Percentiles rank a stretch among this genome's conserved stretches.
Conservation (phyloP, 1,140 invertebrate species). For the Plectus sambesii region DNA sequence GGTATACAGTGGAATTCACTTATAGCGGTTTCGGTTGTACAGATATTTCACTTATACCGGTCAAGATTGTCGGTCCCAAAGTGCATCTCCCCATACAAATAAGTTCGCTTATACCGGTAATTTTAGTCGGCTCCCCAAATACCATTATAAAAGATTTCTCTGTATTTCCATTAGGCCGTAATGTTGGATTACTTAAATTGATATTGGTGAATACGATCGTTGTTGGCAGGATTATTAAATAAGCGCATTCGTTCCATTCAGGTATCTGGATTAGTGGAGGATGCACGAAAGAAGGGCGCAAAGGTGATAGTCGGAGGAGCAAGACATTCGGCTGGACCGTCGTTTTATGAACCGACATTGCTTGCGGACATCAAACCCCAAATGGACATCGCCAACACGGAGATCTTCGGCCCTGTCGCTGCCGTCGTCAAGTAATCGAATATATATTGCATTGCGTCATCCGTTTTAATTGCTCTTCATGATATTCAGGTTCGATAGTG, state of each 20-base stretch:
- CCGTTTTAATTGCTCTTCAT: slow-evolving; percentile 1
- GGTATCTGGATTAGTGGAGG: slow-evolving; percentile 64
- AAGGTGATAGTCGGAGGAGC: slow-evolving; percentile 70
- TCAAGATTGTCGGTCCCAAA: no score
- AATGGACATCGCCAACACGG: slow-evolving; percentile 72
- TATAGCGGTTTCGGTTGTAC: no score
- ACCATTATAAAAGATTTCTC: slow-evolving; percentile 16
- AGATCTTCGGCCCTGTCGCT: slow-evolving; percentile 91
- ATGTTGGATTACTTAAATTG: not conserved
- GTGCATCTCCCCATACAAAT: no score
- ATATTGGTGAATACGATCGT: not conserved
- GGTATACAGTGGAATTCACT: no score
- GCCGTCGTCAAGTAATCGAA: slow-evolving; percentile 63
- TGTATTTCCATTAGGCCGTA: slow-evolving; percentile 7
- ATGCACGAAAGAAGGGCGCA: slow-evolving; percentile 74
- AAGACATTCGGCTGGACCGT: slow-evolving; percentile 55
- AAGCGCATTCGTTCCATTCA: slow-evolving; percentile 32
- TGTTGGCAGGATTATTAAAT: not conserved
- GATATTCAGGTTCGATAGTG: slow-evolving; percentile 67
- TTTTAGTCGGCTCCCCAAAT: no score
- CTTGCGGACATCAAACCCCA: slow-evolving; percentile 64
- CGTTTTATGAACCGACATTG: slow-evolving; percentile 84
- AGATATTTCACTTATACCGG: no score
- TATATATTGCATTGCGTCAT: slow-evolving; percentile 9
- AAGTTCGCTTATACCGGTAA: no score